Evolutionary conservation across 2,113 vertebrate species (phyloP), one percentile per base, ranked within the genome.

Genomic region (Salvelinus alpinus): DNA sequence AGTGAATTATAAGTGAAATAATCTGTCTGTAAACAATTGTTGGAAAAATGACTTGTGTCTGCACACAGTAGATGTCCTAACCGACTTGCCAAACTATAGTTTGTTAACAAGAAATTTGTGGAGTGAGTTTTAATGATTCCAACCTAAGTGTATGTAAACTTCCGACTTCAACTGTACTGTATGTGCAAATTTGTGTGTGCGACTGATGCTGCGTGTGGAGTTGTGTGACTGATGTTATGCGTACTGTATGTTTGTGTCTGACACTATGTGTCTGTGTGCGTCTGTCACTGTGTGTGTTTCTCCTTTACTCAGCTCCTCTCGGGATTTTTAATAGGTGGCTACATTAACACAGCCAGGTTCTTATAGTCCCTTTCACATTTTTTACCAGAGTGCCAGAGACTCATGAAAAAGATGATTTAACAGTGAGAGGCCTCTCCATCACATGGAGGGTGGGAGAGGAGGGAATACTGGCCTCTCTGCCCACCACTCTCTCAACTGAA

Each of bases 371-470:
- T 76, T 83, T 84, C 78, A 78, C 34, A 64, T 72, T 85, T 78
- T 85, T 78, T 74, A 22, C 57, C 48, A 13, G 65, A 81, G 80
- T 86, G 81, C 69, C 80, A 84, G 78, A 75, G 57, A 83, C 83
- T 84, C 80, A 80, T 85, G 82, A 87, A 89, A 86, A 78, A 88
- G 86, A 89, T 82, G 82, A 91, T 87, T 92, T 87, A 89, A 87
- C 88, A 87, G 79, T 81, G 73, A 89, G 86, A 83, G 78, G 80
- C 83, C 80, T 74, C 83, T 83, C 74, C 71, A 81, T 89, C 87
- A 84, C 82, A 88, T 31, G 60, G 79, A 80, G 77, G 73, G 72
- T 64, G 83, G 68, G 57, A 80, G 77, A 85, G 80, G 74, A 38
- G 71, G 29, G 44, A 44, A 29, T 47, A 6, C 47, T 64, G 69